phyloP scores from a whole-genome alignment of 2,797 vertebrate species.

The Propithecus perrieri region DNA sequence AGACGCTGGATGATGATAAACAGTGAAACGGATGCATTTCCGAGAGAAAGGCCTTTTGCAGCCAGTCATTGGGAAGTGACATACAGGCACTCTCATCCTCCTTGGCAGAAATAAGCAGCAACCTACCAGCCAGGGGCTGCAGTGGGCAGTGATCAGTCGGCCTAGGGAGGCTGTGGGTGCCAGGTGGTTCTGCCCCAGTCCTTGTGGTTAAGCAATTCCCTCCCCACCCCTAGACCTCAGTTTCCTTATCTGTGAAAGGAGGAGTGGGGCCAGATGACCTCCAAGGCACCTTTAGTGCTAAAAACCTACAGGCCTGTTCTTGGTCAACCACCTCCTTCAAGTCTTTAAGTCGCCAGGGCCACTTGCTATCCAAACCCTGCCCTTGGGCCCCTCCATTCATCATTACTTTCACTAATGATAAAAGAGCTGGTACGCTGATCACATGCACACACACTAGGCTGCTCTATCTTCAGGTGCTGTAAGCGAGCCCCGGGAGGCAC shows the following conservation, averaged over 20 bases:
- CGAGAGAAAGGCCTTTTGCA: not conserved
- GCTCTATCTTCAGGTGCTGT: not conserved
- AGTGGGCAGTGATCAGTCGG: rapidly evolving
- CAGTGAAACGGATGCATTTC: not conserved
- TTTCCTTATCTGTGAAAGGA: not conserved
- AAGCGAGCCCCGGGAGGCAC: not conserved
- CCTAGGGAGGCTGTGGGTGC: not conserved
- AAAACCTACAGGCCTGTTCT: not conserved
- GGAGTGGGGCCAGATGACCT: not conserved
- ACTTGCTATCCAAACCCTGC: not conserved
- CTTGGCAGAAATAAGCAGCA: not conserved
- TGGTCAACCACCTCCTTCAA: not conserved
- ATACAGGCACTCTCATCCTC: not conserved
- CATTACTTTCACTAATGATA: not conserved
- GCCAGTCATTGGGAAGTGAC: conserved; percentile 1
- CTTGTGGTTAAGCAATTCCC: not conserved
- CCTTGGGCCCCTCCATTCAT: not conserved
- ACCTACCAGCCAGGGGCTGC: not conserved
- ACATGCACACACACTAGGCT: not conserved
- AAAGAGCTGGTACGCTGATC: not conserved
- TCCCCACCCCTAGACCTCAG: not conserved
- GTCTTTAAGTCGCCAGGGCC: not conserved
- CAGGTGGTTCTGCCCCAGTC: not conserved
- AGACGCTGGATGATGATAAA: not conserved
- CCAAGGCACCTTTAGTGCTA: not conserved